Percentiles rank a stretch among this genome's conserved stretches.
These are phyloP conservation scores for Ceratina japonica DNA, from an alignment of 1,140 invertebrate genomes.

Conservation along the genomic window DNA sequence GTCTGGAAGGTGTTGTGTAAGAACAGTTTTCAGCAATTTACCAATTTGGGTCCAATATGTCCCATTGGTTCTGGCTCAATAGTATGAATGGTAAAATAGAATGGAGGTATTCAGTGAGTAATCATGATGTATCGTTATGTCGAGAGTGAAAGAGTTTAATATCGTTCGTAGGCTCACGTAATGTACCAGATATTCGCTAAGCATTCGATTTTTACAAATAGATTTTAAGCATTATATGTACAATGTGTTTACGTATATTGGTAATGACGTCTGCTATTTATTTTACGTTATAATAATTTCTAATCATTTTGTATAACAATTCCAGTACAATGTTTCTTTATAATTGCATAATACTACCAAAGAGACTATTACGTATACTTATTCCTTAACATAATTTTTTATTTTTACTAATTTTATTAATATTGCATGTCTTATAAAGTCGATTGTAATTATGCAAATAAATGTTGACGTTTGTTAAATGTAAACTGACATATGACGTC, in stretches of 20 bases:
- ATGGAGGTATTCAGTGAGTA: neutral
- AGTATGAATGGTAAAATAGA: neutral
- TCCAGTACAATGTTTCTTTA: neutral
- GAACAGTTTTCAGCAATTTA: constrained; percentile 7
- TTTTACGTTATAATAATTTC: neutral
- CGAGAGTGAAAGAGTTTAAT: constrained; percentile 14
- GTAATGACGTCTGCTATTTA: constrained; percentile 1
- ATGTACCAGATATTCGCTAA: constrained; percentile 12
- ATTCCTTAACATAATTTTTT: neutral
- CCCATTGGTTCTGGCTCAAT: constrained; percentile 17
- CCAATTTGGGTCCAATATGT: constrained; percentile 3
- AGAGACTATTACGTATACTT: constrained; percentile 7
- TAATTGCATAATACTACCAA: constrained; percentile 7
- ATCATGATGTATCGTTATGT: constrained; percentile 16
- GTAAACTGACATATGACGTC: too few species aligned
- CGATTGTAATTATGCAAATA: too few species aligned
- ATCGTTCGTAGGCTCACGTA: constrained; percentile 29
- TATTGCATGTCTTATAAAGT: too few species aligned
- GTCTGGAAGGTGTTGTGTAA: neutral
- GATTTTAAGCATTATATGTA: constrained; percentile 13
- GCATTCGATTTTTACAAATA: constrained; percentile 32
- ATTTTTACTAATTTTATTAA: too few species aligned
- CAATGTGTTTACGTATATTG: constrained; percentile 8
- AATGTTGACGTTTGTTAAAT: too few species aligned
- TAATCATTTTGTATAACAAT: too few species aligned